These are phyloP conservation scores for Desoria tigrina DNA, from an alignment of 2,888 invertebrate genomes.

Conservation along the genomic window DNA sequence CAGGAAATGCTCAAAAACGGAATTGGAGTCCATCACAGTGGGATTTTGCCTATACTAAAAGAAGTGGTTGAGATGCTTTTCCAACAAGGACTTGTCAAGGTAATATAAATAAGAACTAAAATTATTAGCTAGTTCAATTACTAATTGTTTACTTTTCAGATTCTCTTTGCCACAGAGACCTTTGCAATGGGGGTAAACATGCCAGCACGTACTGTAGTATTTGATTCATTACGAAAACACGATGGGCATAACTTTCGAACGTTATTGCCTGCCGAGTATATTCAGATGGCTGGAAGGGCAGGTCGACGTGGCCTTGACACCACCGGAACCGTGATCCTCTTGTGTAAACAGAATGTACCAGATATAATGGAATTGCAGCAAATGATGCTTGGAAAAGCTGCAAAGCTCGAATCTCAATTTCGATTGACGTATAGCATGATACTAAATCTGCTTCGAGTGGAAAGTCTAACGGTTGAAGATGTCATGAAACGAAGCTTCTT, in stretches of 20 bases:
- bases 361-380: conserved; percentile 70
- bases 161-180: conserved; percentile 97
- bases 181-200: conserved; percentile 99
- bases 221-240: conserved; percentile 86
- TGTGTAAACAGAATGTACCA: conserved; percentile 79
- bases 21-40: conserved; percentile 97
- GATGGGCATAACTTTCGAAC: conserved; percentile 79
- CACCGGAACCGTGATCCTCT: conserved; percentile 91
- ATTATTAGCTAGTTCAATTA: not conserved
- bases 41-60: conserved; percentile 95
- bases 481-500: conserved; percentile 93
- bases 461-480: conserved; percentile 85
- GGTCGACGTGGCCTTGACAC: conserved; percentile 90
- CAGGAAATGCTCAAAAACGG: conserved; percentile 74
- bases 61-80: conserved; percentile 98
- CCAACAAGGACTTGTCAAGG: conserved; percentile 85
- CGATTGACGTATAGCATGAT: conserved; percentile 96
- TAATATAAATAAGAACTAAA: conserved; percentile 57
- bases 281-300: conserved; percentile 97
- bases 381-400: conserved; percentile 85
- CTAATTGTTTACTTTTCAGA: conserved; percentile 62
- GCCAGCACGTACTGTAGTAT: conserved; percentile 97
- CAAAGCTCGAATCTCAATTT: conserved; percentile 87
- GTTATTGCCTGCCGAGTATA: conserved; percentile 89
- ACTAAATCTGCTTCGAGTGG: conserved; percentile 77